Percentiles rank a stretch among this genome's conserved stretches.
Conservation (phyloP, 2,113 vertebrate species). For the cat (Felis catus) region F.catus_Fca126_mat1.0 CM031425.1:52327001-52327500, state of each 20-base stretch:
- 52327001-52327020: neutral
- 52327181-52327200: neutral
- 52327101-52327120: neutral
- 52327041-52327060: neutral
- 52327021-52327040: neutral
- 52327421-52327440: neutral
- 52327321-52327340: neutral
- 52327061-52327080: neutral
- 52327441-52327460: neutral
- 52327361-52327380: neutral
- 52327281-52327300: neutral
- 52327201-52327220: neutral
- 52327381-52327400: neutral
- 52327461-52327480: neutral
- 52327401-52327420: fast-evolving
- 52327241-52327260: neutral
- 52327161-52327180: neutral
- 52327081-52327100: neutral
- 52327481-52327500: neutral
- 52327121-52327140: neutral
- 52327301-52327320: neutral
- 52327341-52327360: neutral
- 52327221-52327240: neutral
- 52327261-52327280: neutral
- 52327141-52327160: neutral